These are phyloP conservation scores for Drosophila nikananu DNA, from an alignment of 1,140 invertebrate genomes.

Conservation along the genomic window DNA sequence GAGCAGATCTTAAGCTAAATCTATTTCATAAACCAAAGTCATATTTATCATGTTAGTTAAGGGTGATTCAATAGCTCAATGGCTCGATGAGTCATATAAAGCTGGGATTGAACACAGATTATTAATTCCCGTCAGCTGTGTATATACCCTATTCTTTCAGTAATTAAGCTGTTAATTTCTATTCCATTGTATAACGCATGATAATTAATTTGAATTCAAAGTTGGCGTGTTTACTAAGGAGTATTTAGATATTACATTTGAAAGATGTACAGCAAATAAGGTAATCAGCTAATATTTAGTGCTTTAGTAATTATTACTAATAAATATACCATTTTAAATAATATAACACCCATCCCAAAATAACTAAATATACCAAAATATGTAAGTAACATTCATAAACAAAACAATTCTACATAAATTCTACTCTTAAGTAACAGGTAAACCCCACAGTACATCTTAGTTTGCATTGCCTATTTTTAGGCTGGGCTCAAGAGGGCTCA, in stretches of 20 bases:
- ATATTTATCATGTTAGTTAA: too few species aligned
- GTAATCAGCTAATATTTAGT: background rate
- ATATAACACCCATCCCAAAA: background rate
- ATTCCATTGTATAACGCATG: background rate
- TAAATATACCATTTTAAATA: too few species aligned
- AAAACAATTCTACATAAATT: slow-evolving; percentile 8
- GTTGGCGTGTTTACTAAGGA: background rate
- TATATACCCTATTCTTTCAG: background rate
- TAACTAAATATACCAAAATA: background rate
- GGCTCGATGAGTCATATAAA: background rate
- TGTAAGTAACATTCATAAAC: background rate
- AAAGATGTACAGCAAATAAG: too few species aligned
- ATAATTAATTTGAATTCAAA: background rate
- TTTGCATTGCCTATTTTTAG: slow-evolving; percentile 38
- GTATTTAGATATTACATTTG: background rate
- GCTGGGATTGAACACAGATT: background rate
- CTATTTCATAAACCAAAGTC: background rate
- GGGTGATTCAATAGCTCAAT: background rate
- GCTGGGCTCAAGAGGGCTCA: slow-evolving; percentile 41
- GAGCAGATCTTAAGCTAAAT: too few species aligned
- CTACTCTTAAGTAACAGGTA: background rate
- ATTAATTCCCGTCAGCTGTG: background rate
- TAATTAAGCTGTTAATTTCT: background rate
- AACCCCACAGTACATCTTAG: background rate
- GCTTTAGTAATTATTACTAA: background rate